phyloP scores from a whole-genome alignment of 2,797 vertebrate species.

The Salarias fasciatus region DNA sequence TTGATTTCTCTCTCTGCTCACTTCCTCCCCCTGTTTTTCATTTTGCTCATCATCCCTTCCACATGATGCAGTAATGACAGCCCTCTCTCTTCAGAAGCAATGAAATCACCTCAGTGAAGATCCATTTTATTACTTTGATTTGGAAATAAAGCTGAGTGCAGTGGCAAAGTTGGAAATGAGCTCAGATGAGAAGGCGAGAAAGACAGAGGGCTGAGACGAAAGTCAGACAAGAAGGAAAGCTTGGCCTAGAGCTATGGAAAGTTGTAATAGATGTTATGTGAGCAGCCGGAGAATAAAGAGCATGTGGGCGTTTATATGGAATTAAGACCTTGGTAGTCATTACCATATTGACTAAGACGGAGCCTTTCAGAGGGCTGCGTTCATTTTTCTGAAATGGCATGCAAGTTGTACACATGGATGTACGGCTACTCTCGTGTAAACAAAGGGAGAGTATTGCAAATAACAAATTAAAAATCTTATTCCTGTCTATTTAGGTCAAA shows the following conservation, averaged over 20 bases:
- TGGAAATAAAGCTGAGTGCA: constrained; percentile 57
- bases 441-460: neutral
- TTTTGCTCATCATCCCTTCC: constrained; percentile 45
- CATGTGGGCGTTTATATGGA: constrained; percentile 66
- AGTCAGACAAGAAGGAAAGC: constrained; percentile 57
- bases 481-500: no score
- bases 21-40: constrained; percentile 47
- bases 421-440: constrained; percentile 6
- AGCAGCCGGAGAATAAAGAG: constrained; percentile 67
- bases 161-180: constrained; percentile 56
- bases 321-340: constrained; percentile 61
- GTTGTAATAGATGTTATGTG: constrained; percentile 71
- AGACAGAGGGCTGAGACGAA: constrained; percentile 40
- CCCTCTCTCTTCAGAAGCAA: constrained; percentile 17
- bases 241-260: constrained; percentile 70
- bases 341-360: constrained; percentile 61
- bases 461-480: no score
- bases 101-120: constrained; percentile 59
- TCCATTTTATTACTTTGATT: constrained; percentile 68
- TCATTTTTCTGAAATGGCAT: constrained; percentile 49
- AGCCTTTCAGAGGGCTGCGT: constrained; percentile 31
- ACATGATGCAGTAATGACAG: constrained; percentile 47
- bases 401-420: constrained; percentile 15
- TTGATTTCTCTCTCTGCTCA: constrained; percentile 62
- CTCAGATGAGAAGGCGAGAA: constrained; percentile 42